These are phyloP conservation scores for Astyanax mexicanus DNA, from an alignment of 2,797 vertebrate genomes.

Conservation along the genomic window DNA sequence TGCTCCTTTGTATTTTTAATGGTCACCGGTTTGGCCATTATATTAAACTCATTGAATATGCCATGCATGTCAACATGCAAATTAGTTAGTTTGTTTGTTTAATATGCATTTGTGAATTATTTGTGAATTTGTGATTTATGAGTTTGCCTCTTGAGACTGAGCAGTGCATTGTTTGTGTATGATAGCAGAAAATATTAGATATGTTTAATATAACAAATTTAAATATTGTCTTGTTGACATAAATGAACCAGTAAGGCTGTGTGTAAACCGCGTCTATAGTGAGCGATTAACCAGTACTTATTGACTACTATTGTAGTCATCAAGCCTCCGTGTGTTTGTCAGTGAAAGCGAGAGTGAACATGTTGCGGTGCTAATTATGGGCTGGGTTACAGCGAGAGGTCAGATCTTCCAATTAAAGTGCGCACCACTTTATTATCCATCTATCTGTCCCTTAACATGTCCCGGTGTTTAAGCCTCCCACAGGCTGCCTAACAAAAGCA, in stretches of 20 bases:
- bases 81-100: no score
- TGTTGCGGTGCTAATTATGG: slow-evolving; percentile 51
- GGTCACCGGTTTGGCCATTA: no score
- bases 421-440: slow-evolving; percentile 50
- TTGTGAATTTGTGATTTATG: background rate
- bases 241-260: slow-evolving; percentile 3
- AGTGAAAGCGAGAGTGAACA: slow-evolving; percentile 29
- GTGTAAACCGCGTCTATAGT: no score
- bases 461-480: slow-evolving; percentile 55
- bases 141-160: background rate
- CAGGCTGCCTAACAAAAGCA: slow-evolving; percentile 86
- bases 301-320: background rate
- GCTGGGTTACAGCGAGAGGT: slow-evolving; percentile 42
- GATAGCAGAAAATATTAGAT: background rate
- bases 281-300: background rate
- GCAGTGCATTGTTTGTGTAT: background rate
- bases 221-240: background rate
- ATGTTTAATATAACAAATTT: background rate
- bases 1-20: no score
- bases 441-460: slow-evolving; percentile 50
- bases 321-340: slow-evolving; percentile 24
- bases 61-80: no score
- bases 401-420: slow-evolving; percentile 51
- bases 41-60: no score
- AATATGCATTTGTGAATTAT: background rate